phyloP scores from a whole-genome alignment of 2,113 vertebrate genomes.

The Petrocephalus zakoni region DNA sequence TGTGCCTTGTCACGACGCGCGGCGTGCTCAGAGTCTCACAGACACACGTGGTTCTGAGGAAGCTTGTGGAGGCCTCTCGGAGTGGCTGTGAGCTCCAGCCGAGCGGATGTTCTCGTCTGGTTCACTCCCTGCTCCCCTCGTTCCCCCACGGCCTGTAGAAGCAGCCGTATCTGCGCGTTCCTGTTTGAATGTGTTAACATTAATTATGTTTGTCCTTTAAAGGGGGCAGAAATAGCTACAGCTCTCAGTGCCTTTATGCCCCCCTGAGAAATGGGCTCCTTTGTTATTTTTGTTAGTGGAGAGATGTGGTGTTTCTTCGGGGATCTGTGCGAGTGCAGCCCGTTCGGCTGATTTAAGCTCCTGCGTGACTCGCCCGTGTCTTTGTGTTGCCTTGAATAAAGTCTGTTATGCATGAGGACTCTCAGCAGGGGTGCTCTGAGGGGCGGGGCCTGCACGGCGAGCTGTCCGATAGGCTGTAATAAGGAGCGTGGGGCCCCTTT shows the following conservation, averaged over 20 bases:
- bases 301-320: no score
- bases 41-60: no score
- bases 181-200: neutral
- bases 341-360: neutral
- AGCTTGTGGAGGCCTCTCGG: no score
- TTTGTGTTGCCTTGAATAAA: slow-evolving; percentile 9
- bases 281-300: neutral
- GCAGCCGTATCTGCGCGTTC: neutral
- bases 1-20: neutral
- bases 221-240: neutral
- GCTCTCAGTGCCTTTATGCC: neutral
- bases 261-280: neutral
- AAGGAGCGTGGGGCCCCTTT: neutral
- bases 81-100: neutral
- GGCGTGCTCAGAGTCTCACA: no score
- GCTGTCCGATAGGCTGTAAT: neutral
- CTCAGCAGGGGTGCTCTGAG: neutral
- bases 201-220: neutral
- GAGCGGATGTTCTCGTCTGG: neutral
- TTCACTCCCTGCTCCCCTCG: neutral
- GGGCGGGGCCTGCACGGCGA: neutral
- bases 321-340: neutral
- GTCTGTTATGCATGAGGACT: neutral
- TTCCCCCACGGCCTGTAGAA: neutral
- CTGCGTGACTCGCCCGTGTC: neutral